Evolutionary conservation across 37 sponge, comb jelly and placozoan species (phyloP), one percentile per base, ranked within the genome.

Genomic region (Chondrilla cf. caribensis): DNA sequence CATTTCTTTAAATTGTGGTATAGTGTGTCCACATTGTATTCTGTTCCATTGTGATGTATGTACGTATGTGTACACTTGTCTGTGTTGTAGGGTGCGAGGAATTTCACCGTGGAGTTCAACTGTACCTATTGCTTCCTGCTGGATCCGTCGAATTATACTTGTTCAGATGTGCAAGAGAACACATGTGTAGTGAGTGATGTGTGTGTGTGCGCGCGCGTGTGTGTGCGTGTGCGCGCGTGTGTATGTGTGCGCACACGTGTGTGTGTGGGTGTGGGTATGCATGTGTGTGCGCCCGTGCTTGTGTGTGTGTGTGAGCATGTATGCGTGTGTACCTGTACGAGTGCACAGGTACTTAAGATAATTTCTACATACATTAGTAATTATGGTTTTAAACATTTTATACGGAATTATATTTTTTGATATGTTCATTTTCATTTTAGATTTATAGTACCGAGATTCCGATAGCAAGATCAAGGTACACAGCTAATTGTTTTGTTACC

Each of bases 61-160:
- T n/a, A n/a, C n/a, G n/a, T n/a, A n/a, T n/a, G n/a, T n/a, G n/a
- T n/a, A n/a, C n/a, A n/a, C n/a, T n/a, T n/a, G n/a, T n/a, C n/a
- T n/a, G n/a, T n/a, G n/a, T n/a, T n/a, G n/a, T n/a, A 88, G 89
- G 89, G 85, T 1, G 33, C 58, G n/a, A 18, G 11, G 17, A 81
- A 77, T 22, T 91, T 91, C 89, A 84, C 58, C 31, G 43, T 58
- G 15, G 78, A 66, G 17, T 79, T 85, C 26, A 79, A 38, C 0
- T 92, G 92, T 36, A 75, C 43, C 51, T 92, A 58, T 82, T 92
- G 92, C 77, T 92, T 85, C 68, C 89, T 87, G 47, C 43, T 88
- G 68, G 68, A 67, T 33, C 68, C 68, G 33, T 67, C 68, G 15
- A 31, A 33, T 28, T 67, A 67, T 32, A 29, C 15, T 18, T 67